A percentile compares a stretch with the other conserved stretches of the same genome.
These are phyloP conservation scores for Bicyclus anynana DNA, from an alignment of 1,140 invertebrate species.

Conservation along the genomic window DNA sequence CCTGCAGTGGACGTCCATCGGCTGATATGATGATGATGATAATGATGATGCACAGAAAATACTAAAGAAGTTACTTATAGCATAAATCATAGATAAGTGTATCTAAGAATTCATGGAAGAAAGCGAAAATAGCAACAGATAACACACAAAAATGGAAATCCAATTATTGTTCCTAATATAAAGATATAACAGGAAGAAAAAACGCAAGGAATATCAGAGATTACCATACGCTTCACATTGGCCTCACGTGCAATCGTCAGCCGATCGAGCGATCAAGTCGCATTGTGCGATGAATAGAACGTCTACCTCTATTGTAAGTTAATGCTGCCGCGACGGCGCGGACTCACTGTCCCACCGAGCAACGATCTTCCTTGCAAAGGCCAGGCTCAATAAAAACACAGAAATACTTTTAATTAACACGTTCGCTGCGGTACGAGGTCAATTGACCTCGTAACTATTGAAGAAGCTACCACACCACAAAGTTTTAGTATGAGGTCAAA, in stretches of 20 bases:
- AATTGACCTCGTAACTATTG: too few relatives aligned
- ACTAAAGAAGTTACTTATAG: too few relatives aligned
- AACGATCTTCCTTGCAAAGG: neutral
- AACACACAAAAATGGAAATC: neutral
- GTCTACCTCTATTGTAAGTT: constrained; percentile 75
- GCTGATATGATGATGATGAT: too few relatives aligned
- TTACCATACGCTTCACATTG: constrained; percentile 52
- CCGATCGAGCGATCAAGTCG: constrained; percentile 44
- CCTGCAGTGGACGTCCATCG: too few relatives aligned
- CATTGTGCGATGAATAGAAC: constrained; percentile 72
- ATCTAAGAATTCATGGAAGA: too few relatives aligned
- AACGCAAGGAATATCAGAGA: constrained; percentile 14
- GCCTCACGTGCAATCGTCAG: constrained; percentile 54
- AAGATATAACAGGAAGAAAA: constrained; percentile 3
- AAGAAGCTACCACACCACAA: too few relatives aligned
- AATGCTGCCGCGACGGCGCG: constrained; percentile 37
- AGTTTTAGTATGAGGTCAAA: too few relatives aligned
- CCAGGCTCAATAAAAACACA: too few relatives aligned
- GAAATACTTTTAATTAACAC: too few relatives aligned
- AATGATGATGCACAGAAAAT: too few relatives aligned
- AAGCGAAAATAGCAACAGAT: neutral
- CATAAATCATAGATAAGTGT: too few relatives aligned
- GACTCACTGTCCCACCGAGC: neutral
- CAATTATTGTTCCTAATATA: constrained; percentile 6
- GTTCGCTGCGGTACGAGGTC: too few relatives aligned